Base-by-base conservation (phyloP, 2,888 invertebrate genomes). In the Ceratothoa steindachneri region DNA sequence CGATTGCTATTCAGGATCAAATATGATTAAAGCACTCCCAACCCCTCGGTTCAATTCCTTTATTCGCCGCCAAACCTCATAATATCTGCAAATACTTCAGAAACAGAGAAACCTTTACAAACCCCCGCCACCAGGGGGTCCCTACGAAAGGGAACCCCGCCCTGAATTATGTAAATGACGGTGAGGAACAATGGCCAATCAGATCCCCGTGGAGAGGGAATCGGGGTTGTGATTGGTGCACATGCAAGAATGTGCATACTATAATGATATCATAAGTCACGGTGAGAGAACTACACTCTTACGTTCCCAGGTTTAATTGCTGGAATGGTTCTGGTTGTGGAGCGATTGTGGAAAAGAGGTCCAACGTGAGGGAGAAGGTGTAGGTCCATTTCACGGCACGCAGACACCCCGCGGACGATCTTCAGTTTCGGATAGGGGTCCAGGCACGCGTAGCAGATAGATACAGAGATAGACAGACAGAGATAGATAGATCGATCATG, bases 141-240 rank as follows among this genome's bases (percentile, higher is more conserved):
- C 60, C 41, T 51, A 71, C 55, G 68, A 71, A 67, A 65, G 22
- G 15, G 53, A 30, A 70, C 75, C 75, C 75, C 75, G 75, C 75
- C 75, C 75, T 72, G 72, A 72, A 75, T 75, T 75, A 75, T 75
- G 75, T 72, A 75, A 75, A 75, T 75, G 72, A 71, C 72, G 72
- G 68, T 69, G 52, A 60, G 75, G 75, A 75, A 75, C 75, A 75
- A 75, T 75, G 69, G 69, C 75, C 75, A 75, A 75, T 75, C 75
- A 75, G 75, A 75, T 72, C 75, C 75, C 75, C 71, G 72, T 72
- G 68, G 75, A 71, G 75, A 71, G 64, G 30, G 66, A 64, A 71
- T 71, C 71, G 51, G 69, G 70, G 71, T 75, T 75, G 75, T 72
- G 75, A 75, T 75, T 75, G 75, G 75, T 72, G 72, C 52, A 68